phyloP scores from a whole-genome alignment of 2,888 invertebrate species.

The Microchrysa polita region DNA sequence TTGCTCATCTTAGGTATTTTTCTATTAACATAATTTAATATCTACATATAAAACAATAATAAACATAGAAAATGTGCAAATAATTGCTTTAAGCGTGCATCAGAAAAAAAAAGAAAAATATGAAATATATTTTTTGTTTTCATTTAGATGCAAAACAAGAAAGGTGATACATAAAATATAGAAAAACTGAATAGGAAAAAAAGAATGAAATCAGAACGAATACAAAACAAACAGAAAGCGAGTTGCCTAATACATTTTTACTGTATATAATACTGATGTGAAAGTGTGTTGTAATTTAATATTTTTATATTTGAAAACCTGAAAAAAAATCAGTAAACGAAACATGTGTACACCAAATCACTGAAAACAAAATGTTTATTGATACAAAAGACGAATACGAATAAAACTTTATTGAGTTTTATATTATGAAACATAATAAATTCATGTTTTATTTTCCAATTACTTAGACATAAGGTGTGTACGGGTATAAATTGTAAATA shows the following conservation, averaged over 20 bases:
- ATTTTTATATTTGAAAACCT: slow-evolving; percentile 46
- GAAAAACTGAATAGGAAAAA: not conserved
- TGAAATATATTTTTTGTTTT: too few relatives aligned
- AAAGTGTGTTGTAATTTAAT: slow-evolving; percentile 42
- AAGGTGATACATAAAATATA: not conserved
- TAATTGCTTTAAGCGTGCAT: slow-evolving; percentile 30
- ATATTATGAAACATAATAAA: too few relatives aligned
- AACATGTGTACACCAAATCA: not conserved
- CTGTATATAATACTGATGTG: slow-evolving; percentile 9
- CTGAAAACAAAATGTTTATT: not conserved
- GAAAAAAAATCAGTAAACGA: slow-evolving; percentile 1
- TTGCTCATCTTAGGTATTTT: too few relatives aligned
- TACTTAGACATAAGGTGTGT: not conserved
- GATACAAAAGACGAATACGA: not conserved
- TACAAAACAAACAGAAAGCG: not conserved
- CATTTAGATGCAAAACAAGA: not conserved
- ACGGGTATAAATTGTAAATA: not conserved
- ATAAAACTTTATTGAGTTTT: slow-evolving; percentile 31
- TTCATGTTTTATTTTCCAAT: not conserved
- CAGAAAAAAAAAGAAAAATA: not conserved
- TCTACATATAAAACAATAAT: not conserved
- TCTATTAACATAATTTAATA: not conserved
- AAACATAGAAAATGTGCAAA: not conserved
- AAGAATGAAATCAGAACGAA: not conserved
- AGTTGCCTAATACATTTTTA: slow-evolving; percentile 10